Evolutionary conservation across 2,797 vertebrate species (phyloP), one percentile per base, ranked within the genome.

Genomic region (Intellagama lesueurii): DNA sequence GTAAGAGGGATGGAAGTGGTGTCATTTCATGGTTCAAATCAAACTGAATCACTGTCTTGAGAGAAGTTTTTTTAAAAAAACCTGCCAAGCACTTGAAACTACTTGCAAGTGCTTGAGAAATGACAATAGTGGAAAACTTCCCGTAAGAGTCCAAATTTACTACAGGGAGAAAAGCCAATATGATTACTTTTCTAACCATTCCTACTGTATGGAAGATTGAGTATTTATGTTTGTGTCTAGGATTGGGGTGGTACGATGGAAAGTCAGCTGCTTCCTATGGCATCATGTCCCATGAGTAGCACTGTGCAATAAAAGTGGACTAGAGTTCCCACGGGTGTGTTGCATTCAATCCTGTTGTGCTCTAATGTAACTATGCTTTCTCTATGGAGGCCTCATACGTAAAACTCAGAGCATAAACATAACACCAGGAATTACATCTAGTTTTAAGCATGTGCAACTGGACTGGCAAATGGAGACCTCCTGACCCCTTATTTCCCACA

Each of bases 101-200:
- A 88, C 64, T 85, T 78, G 79, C 19, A 30, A 92, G 88, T n/a
- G 6, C 85, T 26, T 30, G 4, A 82, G 73, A 26, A 49, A 72
- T 83, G 73, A 83, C 83, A 83, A 82, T 88, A 66, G 14, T 89
- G 87, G 88, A 90, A 93, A 96, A 24, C 28, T 35, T 76, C 77
- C 56, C 76, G 32, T 66, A 87, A 79, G 32, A 19, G 64, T 1
- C 91, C 83, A 5, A 88, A 24, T 73, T 4, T 90, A 70, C 88
- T 75, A 82, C 0, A 0, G 77, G 19, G 22, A 90, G 52, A 73
- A 88, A 79, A 88, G 32, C 40, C 56, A 88, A 0, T 85, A 78
- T 91, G 89, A 86, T 49, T 17, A 91, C 7, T 91, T 91, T 90
- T 81, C 79, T 83, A 83, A 75, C 12, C 17, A n/a, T 3, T 81